A percentile compares a stretch with the other conserved stretches of the same genome.
phyloP scores from a whole-genome alignment of 2,113 vertebrate genomes.

The Oncorhynchus masou region DNA sequence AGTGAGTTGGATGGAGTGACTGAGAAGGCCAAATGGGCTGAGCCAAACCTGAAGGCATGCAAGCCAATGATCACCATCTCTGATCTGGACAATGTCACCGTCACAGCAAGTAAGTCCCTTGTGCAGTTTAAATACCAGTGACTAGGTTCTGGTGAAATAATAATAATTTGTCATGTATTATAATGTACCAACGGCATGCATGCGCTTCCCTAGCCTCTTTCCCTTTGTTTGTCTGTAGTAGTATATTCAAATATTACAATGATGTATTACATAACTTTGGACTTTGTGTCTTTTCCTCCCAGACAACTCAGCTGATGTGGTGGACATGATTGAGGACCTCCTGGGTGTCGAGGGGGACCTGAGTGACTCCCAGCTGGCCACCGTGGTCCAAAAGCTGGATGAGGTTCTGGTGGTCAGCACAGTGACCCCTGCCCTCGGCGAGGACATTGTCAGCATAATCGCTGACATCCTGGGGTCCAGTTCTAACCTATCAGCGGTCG shows the following conservation, averaged over 20 bases:
- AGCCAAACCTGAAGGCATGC: slow-evolving; percentile 72
- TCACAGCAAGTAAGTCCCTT: slow-evolving; percentile 77
- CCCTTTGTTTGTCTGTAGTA: too few species aligned
- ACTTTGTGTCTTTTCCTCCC: background rate
- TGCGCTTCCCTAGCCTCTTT: background rate
- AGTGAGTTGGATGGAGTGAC: slow-evolving; percentile 63
- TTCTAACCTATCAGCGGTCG: slow-evolving; percentile 49
- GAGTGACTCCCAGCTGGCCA: slow-evolving; percentile 52
- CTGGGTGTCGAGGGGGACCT: slow-evolving; percentile 41
- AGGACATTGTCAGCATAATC: slow-evolving; percentile 55
- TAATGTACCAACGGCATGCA: background rate
- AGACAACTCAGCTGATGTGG: slow-evolving; percentile 69
- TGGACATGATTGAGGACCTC: slow-evolving; percentile 63
- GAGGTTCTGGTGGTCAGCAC: slow-evolving; percentile 54
- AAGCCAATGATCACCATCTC: slow-evolving; percentile 66
- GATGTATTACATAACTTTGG: background rate
- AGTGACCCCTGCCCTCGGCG: slow-evolving; percentile 43
- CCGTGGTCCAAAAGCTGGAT: slow-evolving; percentile 66
- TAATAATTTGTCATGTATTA: background rate
- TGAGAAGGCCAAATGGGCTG: slow-evolving; percentile 74
- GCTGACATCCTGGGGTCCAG: slow-evolving; percentile 59
- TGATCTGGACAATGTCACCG: slow-evolving; percentile 71
- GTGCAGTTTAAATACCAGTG: background rate
- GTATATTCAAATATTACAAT: background rate
- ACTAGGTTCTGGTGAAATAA: too few species aligned